These are phyloP conservation scores for Drosophila teissieri DNA, from an alignment of 1,140 invertebrate genomes.

Conservation along the genomic window DNA sequence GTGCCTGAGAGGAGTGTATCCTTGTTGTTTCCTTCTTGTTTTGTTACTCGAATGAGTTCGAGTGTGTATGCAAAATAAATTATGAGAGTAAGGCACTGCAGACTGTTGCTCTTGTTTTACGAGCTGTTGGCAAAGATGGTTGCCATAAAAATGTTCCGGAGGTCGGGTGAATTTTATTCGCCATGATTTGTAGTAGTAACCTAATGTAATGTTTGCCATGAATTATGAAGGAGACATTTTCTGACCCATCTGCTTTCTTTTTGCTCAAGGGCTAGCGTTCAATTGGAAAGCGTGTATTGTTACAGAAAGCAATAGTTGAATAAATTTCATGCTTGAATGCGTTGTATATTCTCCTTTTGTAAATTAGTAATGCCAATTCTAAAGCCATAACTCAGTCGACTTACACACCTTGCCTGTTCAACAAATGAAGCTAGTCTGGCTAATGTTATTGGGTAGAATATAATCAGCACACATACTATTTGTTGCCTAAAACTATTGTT, in stretches of 20 bases:
- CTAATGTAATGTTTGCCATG: slow-evolving; percentile 33
- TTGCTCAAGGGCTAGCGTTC: slow-evolving; percentile 9
- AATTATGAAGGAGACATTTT: slow-evolving; percentile 35
- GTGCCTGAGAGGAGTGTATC: slow-evolving; percentile 8
- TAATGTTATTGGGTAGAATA: neutral
- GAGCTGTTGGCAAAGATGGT: slow-evolving; percentile 51
- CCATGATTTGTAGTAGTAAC: slow-evolving; percentile 48
- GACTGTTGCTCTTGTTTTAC: slow-evolving; percentile 46
- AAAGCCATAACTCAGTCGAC: neutral
- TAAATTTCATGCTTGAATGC: slow-evolving; percentile 8
- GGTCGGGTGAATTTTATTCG: slow-evolving; percentile 24
- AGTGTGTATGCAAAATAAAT: slow-evolving; percentile 59
- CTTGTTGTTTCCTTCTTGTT: slow-evolving; percentile 8
- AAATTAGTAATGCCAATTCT: neutral
- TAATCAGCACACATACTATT: neutral
- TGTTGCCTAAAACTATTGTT: neutral
- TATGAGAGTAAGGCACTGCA: slow-evolving; percentile 34
- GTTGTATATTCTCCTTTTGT: neutral
- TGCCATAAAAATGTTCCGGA: slow-evolving; percentile 38
- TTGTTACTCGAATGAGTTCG: slow-evolving; percentile 27
- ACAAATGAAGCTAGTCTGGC: neutral
- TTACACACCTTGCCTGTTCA: neutral
- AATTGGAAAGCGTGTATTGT: slow-evolving; percentile 14
- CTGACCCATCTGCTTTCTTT: slow-evolving; percentile 23
- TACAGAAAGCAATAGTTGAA: slow-evolving; percentile 3